Base-by-base conservation (phyloP, 2,888 invertebrate species). In the Ectemnius lituratus region DNA sequence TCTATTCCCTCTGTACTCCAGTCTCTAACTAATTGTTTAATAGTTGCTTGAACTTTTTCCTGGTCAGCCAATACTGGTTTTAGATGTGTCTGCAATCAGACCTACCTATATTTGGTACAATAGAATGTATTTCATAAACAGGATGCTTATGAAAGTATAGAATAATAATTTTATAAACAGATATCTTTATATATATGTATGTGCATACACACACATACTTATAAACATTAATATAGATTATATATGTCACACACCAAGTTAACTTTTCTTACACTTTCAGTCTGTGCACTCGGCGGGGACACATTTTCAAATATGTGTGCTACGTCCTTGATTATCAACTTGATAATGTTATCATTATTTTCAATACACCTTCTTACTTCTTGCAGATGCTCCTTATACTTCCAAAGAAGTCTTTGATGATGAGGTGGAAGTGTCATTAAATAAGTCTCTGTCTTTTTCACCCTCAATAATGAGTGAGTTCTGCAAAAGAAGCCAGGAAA, bases 1-100 rank as follows among this genome's bases (percentile, higher is more conserved):
- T 93, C 92, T 0, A 94, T 94, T 0, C 99, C 98, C 78, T 95
- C 94, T 0, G 92, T 92, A 85, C 97, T 97, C 99, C 99, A 99
- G 89, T 99, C 99, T 0, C 99, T 93, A n/a, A 97, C 97, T 86
- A 99, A 94, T 90, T 99, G 98, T 90, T 98, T 98, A 81, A 99
- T 92, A 2, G 98, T 97, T 18, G 97, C 96, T 90, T 97, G 97
- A 47, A 99, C 97, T 93, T 98, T 95, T 84, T 95, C 95, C 89
- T 95, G 93, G 85, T 91, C 90, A 63, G 90, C 90, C 87, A 90
- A 81, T 71, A 89, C 87, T 75, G 90, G 90, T 61, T 90, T 85
- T 64, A 87, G 87, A 79, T 86, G 88, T 75, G 86, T 87, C 88
- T 88, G 86, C 80, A 88, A 88, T 87, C 76, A 87, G 84, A 87